These are phyloP conservation scores for Haliclona indistincta DNA, from an alignment of 37 sponge, comb jelly and placozoan genomes.

Conservation along the genomic window DNA sequence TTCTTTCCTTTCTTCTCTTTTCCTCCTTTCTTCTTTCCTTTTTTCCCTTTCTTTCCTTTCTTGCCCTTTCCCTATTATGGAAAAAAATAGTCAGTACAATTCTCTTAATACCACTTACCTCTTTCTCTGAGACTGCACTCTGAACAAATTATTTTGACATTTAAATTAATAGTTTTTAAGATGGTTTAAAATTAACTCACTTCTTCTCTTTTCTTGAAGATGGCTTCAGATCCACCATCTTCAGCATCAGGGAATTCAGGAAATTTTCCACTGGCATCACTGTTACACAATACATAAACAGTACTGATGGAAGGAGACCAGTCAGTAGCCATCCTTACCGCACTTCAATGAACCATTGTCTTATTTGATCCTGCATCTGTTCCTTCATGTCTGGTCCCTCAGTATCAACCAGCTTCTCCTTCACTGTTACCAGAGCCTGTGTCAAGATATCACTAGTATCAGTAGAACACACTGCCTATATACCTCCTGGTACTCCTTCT, in stretches of 20 bases:
- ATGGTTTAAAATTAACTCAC: too few species aligned
- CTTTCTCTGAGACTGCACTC: neutral
- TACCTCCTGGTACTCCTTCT: constrained; percentile 88
- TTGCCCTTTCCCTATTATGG: constrained; percentile 55
- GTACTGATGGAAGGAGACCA: neutral
- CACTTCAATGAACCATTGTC: constrained; percentile 99
- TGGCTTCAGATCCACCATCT: constrained; percentile 92
- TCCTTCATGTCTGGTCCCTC: constrained; percentile 99
- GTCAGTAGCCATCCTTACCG: constrained; percentile 49
- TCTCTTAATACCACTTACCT: neutral
- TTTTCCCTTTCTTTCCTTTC: constrained; percentile 88
- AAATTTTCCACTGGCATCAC: constrained; percentile 98
- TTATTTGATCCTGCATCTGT: constrained; percentile 97
- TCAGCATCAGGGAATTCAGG: constrained; percentile 95
- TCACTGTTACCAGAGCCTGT: constrained; percentile 87
- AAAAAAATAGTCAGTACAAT: neutral
- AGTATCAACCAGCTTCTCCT: constrained; percentile 83
- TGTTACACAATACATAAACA: constrained; percentile 17
- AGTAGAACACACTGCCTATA: neutral
- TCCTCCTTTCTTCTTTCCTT: constrained; percentile 65
- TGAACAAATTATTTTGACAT: neutral
- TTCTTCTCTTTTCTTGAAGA: constrained; percentile 91
- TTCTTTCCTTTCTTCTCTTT: constrained; percentile 75
- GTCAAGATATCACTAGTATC: neutral
- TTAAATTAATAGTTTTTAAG: neutral